These are phyloP conservation scores for Coenonympha arcania DNA, from an alignment of 2,888 invertebrate genomes.

Conservation along the genomic window DNA sequence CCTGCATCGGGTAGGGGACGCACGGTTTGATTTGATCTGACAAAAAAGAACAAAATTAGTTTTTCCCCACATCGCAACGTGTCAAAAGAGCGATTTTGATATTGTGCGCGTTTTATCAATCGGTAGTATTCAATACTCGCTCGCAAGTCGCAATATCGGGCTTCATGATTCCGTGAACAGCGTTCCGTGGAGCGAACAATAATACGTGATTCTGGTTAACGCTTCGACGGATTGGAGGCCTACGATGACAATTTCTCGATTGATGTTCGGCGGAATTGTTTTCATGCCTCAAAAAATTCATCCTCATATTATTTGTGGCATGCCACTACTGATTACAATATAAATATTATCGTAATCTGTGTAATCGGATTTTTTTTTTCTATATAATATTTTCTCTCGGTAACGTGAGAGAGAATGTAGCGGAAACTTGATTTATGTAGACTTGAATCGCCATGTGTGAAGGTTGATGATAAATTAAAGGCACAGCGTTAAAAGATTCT, in stretches of 20 bases:
- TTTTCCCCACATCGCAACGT: background rate
- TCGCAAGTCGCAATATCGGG: slow-evolving; percentile 44
- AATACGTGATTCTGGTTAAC: slow-evolving; percentile 56
- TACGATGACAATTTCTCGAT: slow-evolving; percentile 39
- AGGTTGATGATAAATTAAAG: too few relatives aligned
- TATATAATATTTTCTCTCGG: too few relatives aligned
- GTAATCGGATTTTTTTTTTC: too few relatives aligned
- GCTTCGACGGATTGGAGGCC: slow-evolving; percentile 45
- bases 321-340: background rate
- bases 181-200: slow-evolving; percentile 50
- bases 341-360: too few relatives aligned
- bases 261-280: slow-evolving; percentile 22
- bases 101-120: background rate
- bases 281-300: background rate
- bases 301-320: background rate
- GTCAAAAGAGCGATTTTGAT: background rate
- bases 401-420: too few relatives aligned
- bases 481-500: too few relatives aligned
- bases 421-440: too few relatives aligned
- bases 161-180: slow-evolving; percentile 39
- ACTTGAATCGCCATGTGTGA: too few relatives aligned
- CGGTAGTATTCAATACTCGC: slow-evolving; percentile 42
- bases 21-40: too few relatives aligned
- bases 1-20: too few relatives aligned
- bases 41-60: background rate